Percentiles rank a stretch among this genome's conserved stretches.
Evolutionary conservation across 2,888 invertebrate genomes (phyloP).

Genomic region (Abscondita cerata): DNA sequence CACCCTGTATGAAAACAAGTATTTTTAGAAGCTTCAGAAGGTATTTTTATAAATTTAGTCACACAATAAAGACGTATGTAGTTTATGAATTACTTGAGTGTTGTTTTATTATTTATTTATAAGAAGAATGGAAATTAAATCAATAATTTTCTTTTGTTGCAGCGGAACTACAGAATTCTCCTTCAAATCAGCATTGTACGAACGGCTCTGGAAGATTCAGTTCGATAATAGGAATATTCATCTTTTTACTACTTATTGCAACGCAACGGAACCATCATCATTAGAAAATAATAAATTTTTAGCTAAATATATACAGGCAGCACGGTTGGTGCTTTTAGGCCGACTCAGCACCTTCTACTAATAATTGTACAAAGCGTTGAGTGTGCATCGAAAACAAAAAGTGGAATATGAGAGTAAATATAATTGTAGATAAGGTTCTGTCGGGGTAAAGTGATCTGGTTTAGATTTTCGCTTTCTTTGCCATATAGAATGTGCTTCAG

Average conservation of each 20-base stretch:
- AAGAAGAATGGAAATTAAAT: too few species aligned
- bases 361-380: slow-evolving; percentile 25
- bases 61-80: too few species aligned
- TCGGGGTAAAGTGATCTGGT: slow-evolving; percentile 31
- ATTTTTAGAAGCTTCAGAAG: too few species aligned
- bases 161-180: slow-evolving; percentile 53
- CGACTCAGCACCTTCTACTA: slow-evolving; percentile 24
- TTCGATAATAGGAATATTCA: slow-evolving; percentile 32
- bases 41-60: too few species aligned
- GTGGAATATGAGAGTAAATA: slow-evolving; percentile 19
- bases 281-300: slow-evolving; percentile 30
- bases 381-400: slow-evolving; percentile 12
- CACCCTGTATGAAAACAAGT: too few species aligned
- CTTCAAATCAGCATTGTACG: slow-evolving; percentile 52
- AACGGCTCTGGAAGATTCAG: slow-evolving; percentile 40
- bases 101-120: too few species aligned
- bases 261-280: slow-evolving; percentile 32
- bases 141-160: slow-evolving; percentile 44
- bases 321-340: slow-evolving; percentile 28
- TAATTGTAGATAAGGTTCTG: slow-evolving; percentile 24
- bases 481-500: slow-evolving; percentile 44
- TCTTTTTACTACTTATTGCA: slow-evolving; percentile 34
- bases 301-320: slow-evolving; percentile 18
- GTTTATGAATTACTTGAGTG: too few species aligned
- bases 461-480: slow-evolving; percentile 50